Evolutionary conservation across 2,113 vertebrate genomes (phyloP).

Genomic region (Stegostoma tigrinum): DNA sequence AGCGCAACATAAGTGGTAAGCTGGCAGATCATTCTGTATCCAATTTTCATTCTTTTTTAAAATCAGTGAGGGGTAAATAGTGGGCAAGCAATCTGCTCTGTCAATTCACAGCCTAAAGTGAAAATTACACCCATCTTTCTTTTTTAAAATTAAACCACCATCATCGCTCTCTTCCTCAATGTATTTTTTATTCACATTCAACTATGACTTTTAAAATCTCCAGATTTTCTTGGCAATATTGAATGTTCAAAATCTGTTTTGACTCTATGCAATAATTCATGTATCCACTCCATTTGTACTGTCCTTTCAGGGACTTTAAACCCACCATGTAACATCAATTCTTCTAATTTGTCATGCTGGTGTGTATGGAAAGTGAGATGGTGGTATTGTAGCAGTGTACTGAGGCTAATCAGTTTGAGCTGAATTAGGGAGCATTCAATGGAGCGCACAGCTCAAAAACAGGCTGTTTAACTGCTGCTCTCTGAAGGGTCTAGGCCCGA

Average conservation of each 20-base stretch:
- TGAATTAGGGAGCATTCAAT: neutral
- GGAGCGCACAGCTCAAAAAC: neutral
- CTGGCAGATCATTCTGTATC: neutral
- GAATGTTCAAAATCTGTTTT: neutral
- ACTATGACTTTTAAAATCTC: neutral
- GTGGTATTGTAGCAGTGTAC: neutral
- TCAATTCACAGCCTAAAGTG: neutral
- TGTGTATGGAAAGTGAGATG: neutral
- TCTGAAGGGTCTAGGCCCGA: too few species aligned
- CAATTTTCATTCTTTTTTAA: neutral
- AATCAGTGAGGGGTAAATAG: too few species aligned
- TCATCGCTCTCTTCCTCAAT: neutral
- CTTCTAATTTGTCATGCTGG: neutral
- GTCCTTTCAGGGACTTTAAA: neutral
- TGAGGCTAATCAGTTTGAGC: neutral
- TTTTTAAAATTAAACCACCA: neutral
- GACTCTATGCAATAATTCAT: neutral
- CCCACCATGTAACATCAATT: neutral
- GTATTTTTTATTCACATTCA: neutral
- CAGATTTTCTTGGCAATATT: neutral
- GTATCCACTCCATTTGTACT: neutral
- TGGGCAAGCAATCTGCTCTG: neutral
- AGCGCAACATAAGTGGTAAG: neutral
- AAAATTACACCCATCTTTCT: neutral
- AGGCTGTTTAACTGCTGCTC: neutral